Evolutionary conservation across 2,797 vertebrate species (phyloP).

Genomic region (Thamnophis elegans): DNA sequence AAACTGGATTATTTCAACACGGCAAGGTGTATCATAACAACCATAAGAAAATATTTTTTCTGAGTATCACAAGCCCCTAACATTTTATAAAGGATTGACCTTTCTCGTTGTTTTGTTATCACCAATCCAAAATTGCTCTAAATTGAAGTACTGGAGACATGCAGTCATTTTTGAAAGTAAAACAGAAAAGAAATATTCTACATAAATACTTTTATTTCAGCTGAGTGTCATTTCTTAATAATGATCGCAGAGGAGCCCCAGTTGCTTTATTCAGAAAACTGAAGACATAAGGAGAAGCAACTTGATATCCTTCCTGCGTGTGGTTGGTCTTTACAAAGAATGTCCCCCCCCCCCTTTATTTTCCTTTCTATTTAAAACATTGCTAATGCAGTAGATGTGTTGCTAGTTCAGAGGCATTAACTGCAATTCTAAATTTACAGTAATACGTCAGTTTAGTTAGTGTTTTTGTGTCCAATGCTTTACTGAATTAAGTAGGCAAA

Average conservation of each 20-base stretch:
- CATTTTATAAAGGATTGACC: background rate
- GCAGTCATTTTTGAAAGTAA: background rate
- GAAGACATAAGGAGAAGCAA: background rate
- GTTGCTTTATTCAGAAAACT: background rate
- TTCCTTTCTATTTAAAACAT: background rate
- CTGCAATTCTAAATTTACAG: background rate
- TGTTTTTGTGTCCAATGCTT: background rate
- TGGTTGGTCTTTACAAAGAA: background rate
- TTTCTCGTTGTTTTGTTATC: background rate
- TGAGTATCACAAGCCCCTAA: background rate
- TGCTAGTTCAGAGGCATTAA: background rate
- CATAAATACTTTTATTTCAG: background rate
- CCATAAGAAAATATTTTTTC: background rate
- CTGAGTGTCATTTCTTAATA: background rate
- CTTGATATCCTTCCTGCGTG: background rate
- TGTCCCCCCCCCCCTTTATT: background rate
- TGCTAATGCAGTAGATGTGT: background rate
- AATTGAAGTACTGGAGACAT: background rate
- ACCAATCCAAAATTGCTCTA: background rate
- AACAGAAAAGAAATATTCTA: background rate
- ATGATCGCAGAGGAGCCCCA: background rate
- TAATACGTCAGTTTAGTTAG: background rate
- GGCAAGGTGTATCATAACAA: background rate
- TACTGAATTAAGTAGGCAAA: background rate
- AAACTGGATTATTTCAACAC: background rate